Conservation (phyloP, 35 echinoderm and acorn worm genomes). For the Ptychodera flava region DNA sequence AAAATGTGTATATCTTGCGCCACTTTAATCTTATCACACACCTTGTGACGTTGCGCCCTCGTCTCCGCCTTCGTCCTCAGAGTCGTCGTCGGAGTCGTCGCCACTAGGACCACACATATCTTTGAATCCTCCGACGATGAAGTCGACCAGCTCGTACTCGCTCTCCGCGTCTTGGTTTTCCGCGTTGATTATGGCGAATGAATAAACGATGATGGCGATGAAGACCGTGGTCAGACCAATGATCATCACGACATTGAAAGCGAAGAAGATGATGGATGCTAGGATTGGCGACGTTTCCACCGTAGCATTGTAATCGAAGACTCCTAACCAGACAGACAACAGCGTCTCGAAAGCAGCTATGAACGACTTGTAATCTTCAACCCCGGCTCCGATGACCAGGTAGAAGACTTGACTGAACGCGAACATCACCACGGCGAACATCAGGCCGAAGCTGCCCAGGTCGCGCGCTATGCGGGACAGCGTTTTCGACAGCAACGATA, state of each 20-base stretch:
- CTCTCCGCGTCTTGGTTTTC: neutral
- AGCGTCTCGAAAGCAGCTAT: neutral
- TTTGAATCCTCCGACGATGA: neutral
- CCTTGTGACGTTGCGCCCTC: neutral
- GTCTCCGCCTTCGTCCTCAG: neutral
- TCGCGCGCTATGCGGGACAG: neutral
- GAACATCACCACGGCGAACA: neutral
- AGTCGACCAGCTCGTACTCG: neutral
- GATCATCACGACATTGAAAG: neutral
- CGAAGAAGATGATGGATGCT: neutral
- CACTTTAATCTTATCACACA: neutral
- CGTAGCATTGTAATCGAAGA: neutral
- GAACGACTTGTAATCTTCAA: neutral
- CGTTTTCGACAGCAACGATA: neutral
- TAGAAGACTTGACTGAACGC: neutral
- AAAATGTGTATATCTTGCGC: no score
- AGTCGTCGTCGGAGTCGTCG: neutral
- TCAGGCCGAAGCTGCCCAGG: neutral
- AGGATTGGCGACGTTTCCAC: neutral
- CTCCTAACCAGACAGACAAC: neutral
- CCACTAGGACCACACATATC: neutral
- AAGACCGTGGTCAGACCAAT: neutral
- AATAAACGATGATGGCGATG: neutral
- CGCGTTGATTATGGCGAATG: neutral
- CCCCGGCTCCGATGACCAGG: neutral